Evolutionary conservation across 2,888 invertebrate genomes (phyloP).

Genomic region (Ypsolopha scabrella): DNA sequence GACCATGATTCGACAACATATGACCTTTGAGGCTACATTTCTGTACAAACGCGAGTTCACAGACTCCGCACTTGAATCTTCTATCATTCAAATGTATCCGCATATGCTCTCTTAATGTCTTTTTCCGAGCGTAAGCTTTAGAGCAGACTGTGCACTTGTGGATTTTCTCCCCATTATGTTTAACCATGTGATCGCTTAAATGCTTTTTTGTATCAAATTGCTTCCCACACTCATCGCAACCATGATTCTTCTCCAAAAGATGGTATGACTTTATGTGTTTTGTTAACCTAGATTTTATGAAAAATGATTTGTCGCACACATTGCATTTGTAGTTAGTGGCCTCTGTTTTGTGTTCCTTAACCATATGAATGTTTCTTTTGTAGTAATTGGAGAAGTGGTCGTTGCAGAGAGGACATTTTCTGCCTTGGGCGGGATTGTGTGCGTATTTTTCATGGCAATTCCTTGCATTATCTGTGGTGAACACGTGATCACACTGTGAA

Average conservation of each 20-base stretch:
- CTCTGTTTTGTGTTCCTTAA: slow-evolving; percentile 51
- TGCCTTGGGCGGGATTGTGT: slow-evolving; percentile 10
- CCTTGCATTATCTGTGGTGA: not conserved
- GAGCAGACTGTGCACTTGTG: slow-evolving; percentile 43
- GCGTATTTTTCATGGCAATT: too few relatives aligned
- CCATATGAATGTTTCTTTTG: slow-evolving; percentile 58
- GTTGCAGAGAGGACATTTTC: slow-evolving; percentile 40
- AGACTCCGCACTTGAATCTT: slow-evolving; percentile 18
- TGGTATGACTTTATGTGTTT: slow-evolving; percentile 19
- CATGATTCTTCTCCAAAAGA: slow-evolving; percentile 17
- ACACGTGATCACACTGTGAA: not conserved
- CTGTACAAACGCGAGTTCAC: slow-evolving; percentile 28
- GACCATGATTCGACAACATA: slow-evolving; percentile 13
- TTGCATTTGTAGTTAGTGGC: slow-evolving; percentile 33
- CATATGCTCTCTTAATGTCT: slow-evolving; percentile 35
- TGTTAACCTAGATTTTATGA: slow-evolving; percentile 10
- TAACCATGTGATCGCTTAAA: slow-evolving; percentile 41
- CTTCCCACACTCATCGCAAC: slow-evolving; percentile 21
- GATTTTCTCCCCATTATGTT: slow-evolving; percentile 44
- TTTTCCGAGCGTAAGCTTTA: slow-evolving; percentile 31
- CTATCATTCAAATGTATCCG: slow-evolving; percentile 27
- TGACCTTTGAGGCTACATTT: slow-evolving; percentile 29
- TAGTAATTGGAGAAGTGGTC: slow-evolving; percentile 53
- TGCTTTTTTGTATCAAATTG: slow-evolving; percentile 25
- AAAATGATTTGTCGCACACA: slow-evolving; percentile 14